Evolutionary conservation across 1,140 invertebrate species (phyloP).

Genomic region (Ditylenchus dipsaci): DNA sequence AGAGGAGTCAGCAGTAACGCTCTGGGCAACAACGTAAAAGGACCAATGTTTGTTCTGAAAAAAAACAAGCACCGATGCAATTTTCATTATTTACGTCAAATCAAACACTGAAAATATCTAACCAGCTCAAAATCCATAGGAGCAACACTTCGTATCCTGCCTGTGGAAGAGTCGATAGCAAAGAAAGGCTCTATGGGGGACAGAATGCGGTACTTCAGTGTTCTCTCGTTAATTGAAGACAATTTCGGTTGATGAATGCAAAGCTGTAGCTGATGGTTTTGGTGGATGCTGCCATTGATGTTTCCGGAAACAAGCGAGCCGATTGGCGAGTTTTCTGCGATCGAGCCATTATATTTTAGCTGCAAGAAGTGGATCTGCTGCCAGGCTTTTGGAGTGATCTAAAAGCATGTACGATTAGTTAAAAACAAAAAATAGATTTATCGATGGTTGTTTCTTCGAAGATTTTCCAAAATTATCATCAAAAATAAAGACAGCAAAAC

Average conservation of each 20-base stretch:
- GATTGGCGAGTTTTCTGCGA: not conserved
- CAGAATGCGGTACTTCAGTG: slow-evolving; percentile 8
- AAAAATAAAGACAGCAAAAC: too few species aligned
- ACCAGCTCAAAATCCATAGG: slow-evolving; percentile 7
- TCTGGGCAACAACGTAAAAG: not conserved
- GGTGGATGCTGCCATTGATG: not conserved
- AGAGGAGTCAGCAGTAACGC: not conserved
- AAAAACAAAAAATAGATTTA: too few species aligned
- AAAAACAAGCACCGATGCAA: too few species aligned
- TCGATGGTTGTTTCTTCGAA: too few species aligned
- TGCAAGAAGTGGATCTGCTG: not conserved
- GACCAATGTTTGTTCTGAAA: not conserved
- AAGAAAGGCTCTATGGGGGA: slow-evolving; percentile 1
- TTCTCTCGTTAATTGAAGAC: too few species aligned
- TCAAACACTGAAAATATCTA: not conserved
- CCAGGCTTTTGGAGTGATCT: not conserved
- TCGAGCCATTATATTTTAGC: not conserved
- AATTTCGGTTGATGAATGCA: too few species aligned
- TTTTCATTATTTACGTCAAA: too few species aligned
- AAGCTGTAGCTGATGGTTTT: too few species aligned
- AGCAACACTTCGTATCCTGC: not conserved
- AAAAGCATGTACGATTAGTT: too few species aligned
- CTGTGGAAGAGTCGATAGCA: not conserved
- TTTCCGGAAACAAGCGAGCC: not conserved
- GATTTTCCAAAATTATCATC: too few species aligned